Evolutionary conservation across 2,888 invertebrate genomes (phyloP), one percentile per base, ranked within the genome.

Genomic region (Zootermopsis nevadensis): DNA sequence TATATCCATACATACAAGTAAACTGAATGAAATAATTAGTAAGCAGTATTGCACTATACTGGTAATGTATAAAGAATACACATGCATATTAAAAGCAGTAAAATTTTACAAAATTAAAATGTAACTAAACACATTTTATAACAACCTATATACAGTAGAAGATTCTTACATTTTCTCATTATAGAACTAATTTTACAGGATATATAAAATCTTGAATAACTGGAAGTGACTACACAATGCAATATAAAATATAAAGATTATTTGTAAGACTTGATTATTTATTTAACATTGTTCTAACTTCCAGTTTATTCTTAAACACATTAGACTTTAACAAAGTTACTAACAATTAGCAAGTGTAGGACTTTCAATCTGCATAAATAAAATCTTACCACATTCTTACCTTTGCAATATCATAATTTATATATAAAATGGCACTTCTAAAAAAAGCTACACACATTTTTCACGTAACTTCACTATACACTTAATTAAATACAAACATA

Each of bases 211-310:
- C n/a, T 24, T 22, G n/a, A 60, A 60, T 60, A 27, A n/a, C 60
- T 60, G 27, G 6, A 27, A 60, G 60, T 27, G 60, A 60, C n/a
- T 60, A 60, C n/a, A 8, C 48, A 48, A 60, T 60, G 60, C 27
- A 60, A 60, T 60, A 60, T 60, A 60, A 60, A 60, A 60, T 60
- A 60, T 60, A 60, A 60, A 48, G 48, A 48, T 48, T 48, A 48
- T n/a, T 48, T 15, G 48, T 12, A 48, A 12, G 48, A 48, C 8
- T 12, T 12, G 15, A 48, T 8, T 12, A 12, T 48, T 12, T 48
- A 48, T 60, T 60, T 15, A 60, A 60, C 60, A 60, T 3, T 60
- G 60, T 8, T 27, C 60, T 60, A 27, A 12, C 12, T 27, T 27
- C 12, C 27, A 27, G 60, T n/a, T 27, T 27, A 3, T 27, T 60